Conservation (phyloP, 1,140 invertebrate genomes). For the Ctenoplectra terminalis region DNA sequence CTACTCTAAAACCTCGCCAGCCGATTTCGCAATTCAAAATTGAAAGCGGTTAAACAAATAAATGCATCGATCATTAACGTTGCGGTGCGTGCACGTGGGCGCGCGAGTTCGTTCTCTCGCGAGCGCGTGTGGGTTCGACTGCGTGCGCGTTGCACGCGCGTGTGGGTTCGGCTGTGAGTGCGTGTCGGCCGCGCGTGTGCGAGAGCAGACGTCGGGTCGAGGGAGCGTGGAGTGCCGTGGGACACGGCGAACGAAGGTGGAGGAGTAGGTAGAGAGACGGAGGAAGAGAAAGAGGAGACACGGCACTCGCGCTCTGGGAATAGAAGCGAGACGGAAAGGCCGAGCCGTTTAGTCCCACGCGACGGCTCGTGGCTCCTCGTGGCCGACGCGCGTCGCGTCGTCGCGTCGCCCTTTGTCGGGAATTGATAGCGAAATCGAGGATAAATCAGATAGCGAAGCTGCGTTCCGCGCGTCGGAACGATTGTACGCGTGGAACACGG, state of each 20-base stretch:
- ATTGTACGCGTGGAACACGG: not conserved
- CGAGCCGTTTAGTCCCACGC: constrained; percentile 76
- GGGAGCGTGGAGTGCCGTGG: constrained; percentile 49
- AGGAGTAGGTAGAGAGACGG: constrained; percentile 51
- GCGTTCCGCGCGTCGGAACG: not conserved
- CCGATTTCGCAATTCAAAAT: constrained; percentile 29
- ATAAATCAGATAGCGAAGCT: constrained; percentile 20
- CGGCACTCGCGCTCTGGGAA: constrained; percentile 32
- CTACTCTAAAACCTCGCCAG: not conserved
- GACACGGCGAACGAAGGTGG: constrained; percentile 34
- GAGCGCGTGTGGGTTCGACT: constrained; percentile 20
- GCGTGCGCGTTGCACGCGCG: not conserved
- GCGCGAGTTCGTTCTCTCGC: not conserved
- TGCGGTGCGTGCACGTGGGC: constrained; percentile 20
- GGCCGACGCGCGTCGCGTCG: constrained; percentile 73
- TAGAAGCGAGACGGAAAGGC: constrained; percentile 42
- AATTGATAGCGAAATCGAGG: constrained; percentile 45
- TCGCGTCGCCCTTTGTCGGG: constrained; percentile 60
- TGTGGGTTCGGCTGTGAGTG: constrained; percentile 32
- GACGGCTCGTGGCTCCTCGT: constrained; percentile 79
- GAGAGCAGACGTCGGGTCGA: constrained; percentile 48
- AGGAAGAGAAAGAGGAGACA: constrained; percentile 25
- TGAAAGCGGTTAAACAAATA: constrained; percentile 51
- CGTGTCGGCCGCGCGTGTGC: constrained; percentile 2
- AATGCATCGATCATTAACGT: constrained; percentile 47